Base-by-base conservation (phyloP, 35 echinoderm and acorn worm genomes). In the Patiria miniata region DNA sequence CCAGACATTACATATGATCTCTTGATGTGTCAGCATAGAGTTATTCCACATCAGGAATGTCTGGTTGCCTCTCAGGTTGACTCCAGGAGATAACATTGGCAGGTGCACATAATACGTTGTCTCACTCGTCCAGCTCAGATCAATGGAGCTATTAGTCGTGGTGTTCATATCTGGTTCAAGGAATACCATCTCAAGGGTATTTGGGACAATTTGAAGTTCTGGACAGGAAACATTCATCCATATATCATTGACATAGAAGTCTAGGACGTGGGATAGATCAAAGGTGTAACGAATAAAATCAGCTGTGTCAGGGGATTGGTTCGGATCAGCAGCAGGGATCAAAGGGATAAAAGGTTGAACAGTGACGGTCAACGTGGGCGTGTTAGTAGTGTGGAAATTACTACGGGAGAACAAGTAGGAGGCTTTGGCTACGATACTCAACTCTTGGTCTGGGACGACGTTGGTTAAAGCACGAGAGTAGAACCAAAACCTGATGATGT, bases 221-320 rank as follows among this genome's bases (percentile, higher is more conserved):
- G 83, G 88, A 47, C 93, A 95, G 10, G 93, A 52, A 8, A 95
- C 65, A 38, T 95, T 91, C 83, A 95, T 90, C 93, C 93, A 95
- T 32, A 87, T 91, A 37, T 95, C 93, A 37, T 58, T 69, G 78
- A 91, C 36, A 32, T 89, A 37, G 30, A 86, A 39, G 17, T 95
- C 93, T 21, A 95, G 36, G 29, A 26, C 78, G 21, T 95, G 88
- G 6, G 58, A 77, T 0, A 95, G 34, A 42, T 90, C 28, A 87
- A 95, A 95, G 26, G 30, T 87, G 78, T 81, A 91, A 9, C 57
- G 40, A 69, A 95, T 58, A 52, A 90, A 78, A 84, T 95, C 93
- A 2, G 78, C 83, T 1, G 88, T 77, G 51, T 95, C 93, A 37
- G 93, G 93, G 51, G 86, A 76, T 29, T 76, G 44, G 8, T 39